Evolutionary conservation across 2,888 invertebrate genomes (phyloP), one percentile per base, ranked within the genome.

Genomic region (Campoplex nolae): DNA sequence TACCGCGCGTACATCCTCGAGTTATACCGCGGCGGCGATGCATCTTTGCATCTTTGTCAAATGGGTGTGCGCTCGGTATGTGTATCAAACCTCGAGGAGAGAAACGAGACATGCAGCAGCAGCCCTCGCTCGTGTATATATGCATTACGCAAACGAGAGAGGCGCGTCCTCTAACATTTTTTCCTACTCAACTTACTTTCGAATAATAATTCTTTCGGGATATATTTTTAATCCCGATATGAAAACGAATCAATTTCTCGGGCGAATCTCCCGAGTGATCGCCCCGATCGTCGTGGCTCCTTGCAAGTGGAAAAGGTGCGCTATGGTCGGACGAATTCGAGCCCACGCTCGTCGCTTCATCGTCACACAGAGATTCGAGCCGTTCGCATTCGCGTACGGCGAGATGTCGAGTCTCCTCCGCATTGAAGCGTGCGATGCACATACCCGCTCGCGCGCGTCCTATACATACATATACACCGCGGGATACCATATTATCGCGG

Each of bases 121-220:
- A 58, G 13, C 23, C 58, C 58, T 13, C 58, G 28, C 62, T 32
- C 56, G 62, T 16, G 84, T 85, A 32, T 16, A 78, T 85, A 83
- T 85, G 82, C 85, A 86, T 83, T 80, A 86, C 76, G 83, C 86
- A 86, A 86, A 83, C 83, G 86, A 86, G 86, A 83, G 76, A 77
- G 86, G 86, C 86, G 86, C 86, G 86, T 83, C 86, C 86, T 32
- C 42, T 3, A 3, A 3, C 71, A 18, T 11, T 11, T 48, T 28
- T 71, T 32, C 32, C 16, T 58, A 13, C 28, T 13, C 32, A 62
- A 62, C 32, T 62, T 7, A 16, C 13, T 28, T 28, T 58, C 11
- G 1, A 58, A 58, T 58, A 0, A 32, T 58, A 0, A 32, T 81
- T 84, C 70, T 84, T 79, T 85, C 81, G 81, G 13, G 28, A 28